These are phyloP conservation scores for Epirrita christyi DNA, from an alignment of 2,888 invertebrate species.

Conservation along the genomic window DNA sequence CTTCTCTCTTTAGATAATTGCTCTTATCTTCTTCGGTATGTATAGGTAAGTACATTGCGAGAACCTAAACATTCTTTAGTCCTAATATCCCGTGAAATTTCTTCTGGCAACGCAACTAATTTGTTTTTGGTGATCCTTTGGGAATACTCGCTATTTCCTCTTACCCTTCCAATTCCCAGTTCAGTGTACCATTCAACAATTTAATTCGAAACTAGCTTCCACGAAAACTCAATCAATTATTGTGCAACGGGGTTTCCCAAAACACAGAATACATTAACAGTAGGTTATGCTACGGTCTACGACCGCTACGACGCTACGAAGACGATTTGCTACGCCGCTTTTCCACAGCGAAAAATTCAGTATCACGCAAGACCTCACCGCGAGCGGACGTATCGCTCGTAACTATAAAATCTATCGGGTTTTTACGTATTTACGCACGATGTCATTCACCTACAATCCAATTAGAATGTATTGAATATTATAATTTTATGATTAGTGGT, in stretches of 20 bases:
- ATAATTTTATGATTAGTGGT: slow-evolving; percentile 57
- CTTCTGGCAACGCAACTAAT: not conserved
- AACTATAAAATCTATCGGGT: slow-evolving; percentile 24
- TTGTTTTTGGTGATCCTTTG: slow-evolving; percentile 6
- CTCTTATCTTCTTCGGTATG: too few species aligned
- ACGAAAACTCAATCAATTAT: slow-evolving; percentile 61
- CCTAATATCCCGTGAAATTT: slow-evolving; percentile 7
- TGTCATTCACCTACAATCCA: slow-evolving; percentile 67
- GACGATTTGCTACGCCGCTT: slow-evolving; percentile 44
- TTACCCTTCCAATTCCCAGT: not conserved
- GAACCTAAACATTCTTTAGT: not conserved
- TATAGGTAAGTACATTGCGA: too few species aligned
- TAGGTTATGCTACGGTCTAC: slow-evolving; percentile 39
- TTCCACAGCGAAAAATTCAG: slow-evolving; percentile 51
- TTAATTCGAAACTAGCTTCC: not conserved
- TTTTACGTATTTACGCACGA: slow-evolving; percentile 66
- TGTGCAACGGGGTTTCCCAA: slow-evolving; percentile 58
- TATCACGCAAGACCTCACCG: slow-evolving; percentile 57
- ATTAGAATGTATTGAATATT: slow-evolving; percentile 61
- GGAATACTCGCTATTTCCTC: not conserved
- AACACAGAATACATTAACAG: slow-evolving; percentile 36
- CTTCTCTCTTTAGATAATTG: too few species aligned
- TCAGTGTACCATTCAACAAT: slow-evolving; percentile 5
- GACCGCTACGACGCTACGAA: slow-evolving; percentile 49
- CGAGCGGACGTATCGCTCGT: slow-evolving; percentile 46